Base-by-base conservation (phyloP, 2,797 vertebrate species). In the Harpagifer antarcticus region DNA sequence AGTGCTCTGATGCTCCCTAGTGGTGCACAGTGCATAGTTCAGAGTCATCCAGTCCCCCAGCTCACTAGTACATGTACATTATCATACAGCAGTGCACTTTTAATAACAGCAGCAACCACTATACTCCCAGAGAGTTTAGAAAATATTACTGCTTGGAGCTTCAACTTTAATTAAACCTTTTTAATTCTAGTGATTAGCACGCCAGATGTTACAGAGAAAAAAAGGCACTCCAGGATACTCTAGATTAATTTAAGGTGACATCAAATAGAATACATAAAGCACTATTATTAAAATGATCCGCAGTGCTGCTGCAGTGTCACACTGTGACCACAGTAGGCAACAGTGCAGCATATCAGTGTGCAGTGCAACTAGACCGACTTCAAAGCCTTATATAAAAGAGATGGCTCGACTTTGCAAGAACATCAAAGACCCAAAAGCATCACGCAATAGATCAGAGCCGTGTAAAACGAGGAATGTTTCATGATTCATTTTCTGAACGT, bases 1-100 rank as follows among this genome's bases (percentile, higher is more conserved):
- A 82, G 87, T 78, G 55, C 90, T 91, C 84, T 91, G 85, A 88
- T 91, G 89, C 91, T 88, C 91, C 87, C 93, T 92, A 89, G 90
- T 92, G 93, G 92, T 84, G 55, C 77, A 74, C 56, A 84, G 80
- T 70, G 81, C 78, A 87, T 68, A 86, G 82, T 87, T 90, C 88
- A 89, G 8, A 84, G 81, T 83, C 83, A 73, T 23, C 1, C 33
- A 76, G 80, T 85, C 82, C 71, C 37, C 1, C 44, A 15, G 53
- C 44, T 13, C 64, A 65, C 64, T 68, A 50, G 63, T 66, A 65
- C 19, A 73, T 75, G 23, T 58, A 15, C 59, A 56, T 12, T 12
- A 68, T 64, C 57, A 66, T 68, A 17, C n/a, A 9, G 16, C 60
- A 19, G 5, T 37, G 5, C 59, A 56, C 59, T 60, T 67, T 17